These are phyloP conservation scores for Pocota personata DNA, from an alignment of 2,888 invertebrate species.

Conservation along the genomic window DNA sequence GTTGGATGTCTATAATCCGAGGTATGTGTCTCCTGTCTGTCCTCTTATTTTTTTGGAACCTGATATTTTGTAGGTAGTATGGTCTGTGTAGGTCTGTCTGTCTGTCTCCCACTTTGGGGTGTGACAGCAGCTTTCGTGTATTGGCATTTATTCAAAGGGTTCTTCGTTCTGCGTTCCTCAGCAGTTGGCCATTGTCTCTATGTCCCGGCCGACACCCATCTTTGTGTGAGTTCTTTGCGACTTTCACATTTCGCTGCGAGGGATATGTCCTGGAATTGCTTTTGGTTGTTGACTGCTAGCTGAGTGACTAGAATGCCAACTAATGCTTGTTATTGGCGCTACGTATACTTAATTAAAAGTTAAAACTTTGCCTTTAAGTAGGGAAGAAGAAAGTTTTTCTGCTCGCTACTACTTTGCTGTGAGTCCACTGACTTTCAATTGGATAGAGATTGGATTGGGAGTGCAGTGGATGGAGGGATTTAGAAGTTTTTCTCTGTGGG, in stretches of 20 bases:
- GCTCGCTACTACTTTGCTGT: slow-evolving; percentile 10
- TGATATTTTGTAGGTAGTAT: slow-evolving; percentile 5
- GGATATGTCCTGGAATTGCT: background rate
- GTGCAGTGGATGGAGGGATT: background rate
- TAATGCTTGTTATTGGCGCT: slow-evolving; percentile 73
- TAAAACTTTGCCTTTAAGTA: slow-evolving; percentile 70
- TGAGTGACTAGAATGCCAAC: slow-evolving; percentile 73
- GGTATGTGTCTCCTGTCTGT: slow-evolving; percentile 57
- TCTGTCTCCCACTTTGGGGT: background rate
- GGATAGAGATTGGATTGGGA: slow-evolving; percentile 1
- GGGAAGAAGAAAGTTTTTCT: slow-evolving; percentile 47
- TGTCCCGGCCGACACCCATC: background rate
- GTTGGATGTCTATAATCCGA: slow-evolving; percentile 46
- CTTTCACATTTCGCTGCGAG: slow-evolving; percentile 1
- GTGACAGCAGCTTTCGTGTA: slow-evolving; percentile 61
- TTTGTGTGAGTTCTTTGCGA: slow-evolving; percentile 19
- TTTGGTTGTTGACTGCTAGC: slow-evolving; percentile 64
- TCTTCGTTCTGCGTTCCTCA: background rate
- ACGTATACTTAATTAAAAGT: slow-evolving; percentile 74
- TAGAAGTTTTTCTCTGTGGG: background rate
- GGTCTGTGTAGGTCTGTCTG: background rate
- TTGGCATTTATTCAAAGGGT: slow-evolving; percentile 67
- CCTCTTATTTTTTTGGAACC: slow-evolving; percentile 2
- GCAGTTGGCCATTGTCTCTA: slow-evolving; percentile 5
- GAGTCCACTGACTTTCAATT: slow-evolving; percentile 61